A percentile compares a stretch with the other conserved stretches of the same genome.
These are phyloP conservation scores for Cheilosia scutellata DNA, from an alignment of 2,888 invertebrate species.

Conservation along the genomic window DNA sequence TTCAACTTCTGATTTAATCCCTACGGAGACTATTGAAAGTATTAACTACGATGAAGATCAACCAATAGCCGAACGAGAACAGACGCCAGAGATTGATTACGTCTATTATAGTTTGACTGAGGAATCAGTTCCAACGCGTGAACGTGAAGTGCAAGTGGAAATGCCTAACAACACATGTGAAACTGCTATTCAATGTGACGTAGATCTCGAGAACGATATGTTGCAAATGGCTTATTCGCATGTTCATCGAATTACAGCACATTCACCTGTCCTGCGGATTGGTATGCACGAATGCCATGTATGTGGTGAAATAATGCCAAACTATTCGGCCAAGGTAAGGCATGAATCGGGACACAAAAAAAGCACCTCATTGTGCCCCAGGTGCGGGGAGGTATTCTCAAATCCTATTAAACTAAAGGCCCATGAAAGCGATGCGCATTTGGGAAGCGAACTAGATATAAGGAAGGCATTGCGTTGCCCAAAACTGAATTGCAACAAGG, in stretches of 20 bases:
- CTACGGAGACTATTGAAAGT: not conserved
- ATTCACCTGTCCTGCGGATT: not conserved
- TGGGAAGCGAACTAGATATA: conserved; percentile 3
- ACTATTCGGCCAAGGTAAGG: not conserved
- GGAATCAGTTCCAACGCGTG: conserved; percentile 17
- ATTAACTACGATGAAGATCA: not conserved
- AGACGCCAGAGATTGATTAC: not conserved
- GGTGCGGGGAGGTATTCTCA: conserved; percentile 42
- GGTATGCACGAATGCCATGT: conserved; percentile 50
- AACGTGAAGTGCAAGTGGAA: conserved; percentile 30
- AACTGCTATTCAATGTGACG: conserved; percentile 23
- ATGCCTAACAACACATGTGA: not conserved
- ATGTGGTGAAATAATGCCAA: conserved; percentile 53
- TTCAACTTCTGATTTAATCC: too few relatives aligned
- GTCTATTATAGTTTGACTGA: conserved; percentile 16
- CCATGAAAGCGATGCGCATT: conserved; percentile 24
- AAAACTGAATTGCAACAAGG: conserved; percentile 52
- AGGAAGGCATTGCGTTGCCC: conserved; percentile 60
- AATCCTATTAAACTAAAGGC: conserved; percentile 2
- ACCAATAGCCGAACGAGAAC: not conserved
- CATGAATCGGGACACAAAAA: conserved; percentile 40
- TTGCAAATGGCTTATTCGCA: not conserved
- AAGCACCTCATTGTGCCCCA: conserved; percentile 37
- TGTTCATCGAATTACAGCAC: not conserved
- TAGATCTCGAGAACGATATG: conserved; percentile 9